Evolutionary conservation across 2,113 vertebrate species (phyloP), one percentile per base, ranked within the genome.

Genomic region (Vireo altiloquus): DNA sequence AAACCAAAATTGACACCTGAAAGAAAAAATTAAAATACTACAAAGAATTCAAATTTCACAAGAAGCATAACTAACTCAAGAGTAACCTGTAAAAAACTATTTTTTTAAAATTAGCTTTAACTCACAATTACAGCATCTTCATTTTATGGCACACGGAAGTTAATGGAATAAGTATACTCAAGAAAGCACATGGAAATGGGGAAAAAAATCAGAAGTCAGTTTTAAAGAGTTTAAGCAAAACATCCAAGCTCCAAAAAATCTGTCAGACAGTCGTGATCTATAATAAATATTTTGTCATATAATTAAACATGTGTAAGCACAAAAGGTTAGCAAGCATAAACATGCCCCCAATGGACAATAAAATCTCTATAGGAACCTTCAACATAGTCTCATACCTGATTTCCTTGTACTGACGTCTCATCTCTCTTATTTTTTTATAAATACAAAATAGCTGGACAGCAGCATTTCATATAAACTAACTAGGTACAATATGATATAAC

Each of bases 1-100:
- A 95, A 96, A 94, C 85, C 59, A 93, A 90, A 92, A 96, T 44
- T 95, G 81, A 97, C 87, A 77, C 42, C 68, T 37, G 65, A 53
- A 80, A 92, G 37, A 96, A 96, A 93, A 94, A 94, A 83, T 47
- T 87, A 87, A 92, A 93, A 83, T 37, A 65, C 65, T 60, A 35
- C 46, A 77, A 84, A 76, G 39, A 89, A 91, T 77, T 63, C 13
- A 69, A 33, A 72, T 52, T 81, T 93, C 69, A 76, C 49, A 66
- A 79, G 39, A 84, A 56, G 27, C 21, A 68, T 24, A 85, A 13
- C 16, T 75, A 69, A 81, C 59, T 28, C 19, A 80, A 89, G 46
- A 85, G 25, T 30, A 90, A 92, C 11, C 20, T 59, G 9, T 44
- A 69, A 17, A 71, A 12, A 74, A 44, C 4, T 82, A 59, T 60